Evolutionary conservation across 2,113 vertebrate species (phyloP), one percentile per base, ranked within the genome.

Genomic region (Zootoca vivipara): DNA sequence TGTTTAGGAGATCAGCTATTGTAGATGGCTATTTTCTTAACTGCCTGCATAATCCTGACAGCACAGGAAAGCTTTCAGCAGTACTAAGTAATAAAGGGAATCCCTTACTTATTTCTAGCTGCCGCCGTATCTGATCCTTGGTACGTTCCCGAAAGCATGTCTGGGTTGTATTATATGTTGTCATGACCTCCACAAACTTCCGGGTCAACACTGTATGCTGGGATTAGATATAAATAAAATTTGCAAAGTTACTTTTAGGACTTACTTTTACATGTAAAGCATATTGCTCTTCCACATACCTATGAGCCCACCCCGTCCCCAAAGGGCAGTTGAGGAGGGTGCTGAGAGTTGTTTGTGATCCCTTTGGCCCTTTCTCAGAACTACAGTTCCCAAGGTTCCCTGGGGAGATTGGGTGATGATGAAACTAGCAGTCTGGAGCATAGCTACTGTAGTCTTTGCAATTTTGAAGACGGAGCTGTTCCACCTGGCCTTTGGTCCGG

Each of bases 121-220:
- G 99, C 24, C 99, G 97, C 93, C 98, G 98, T 85, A 99, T 99
- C 56, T 99, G 97, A 84, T 97, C 97, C 94, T 99, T 99, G 96
- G 98, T 99, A 87, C 97, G 97, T 82, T 99, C 98, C 91, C 99
- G 97, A 92, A 99, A 99, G 2, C 97, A 96, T 40, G 98, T 98
- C 94, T 99, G 99, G 0, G 98, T 98, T 93, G 98, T 96, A 0
- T 99, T 99, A 94, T 99, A 99, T 62, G 96, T 96, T 0, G 98
- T 98, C 99, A 99, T 99, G 85, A 98, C 98, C 65, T 99, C 98
- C 95, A 98, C 98, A 94, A 99, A 99, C 96, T 98, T 99, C 91
- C 98, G 97, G 35, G 98, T 98, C 64, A 99, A 95, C 2, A 99
- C 98, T 0, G 97, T 97, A 91, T 99, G 97, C 99, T 99, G 91